These are phyloP conservation scores for Amblyraja radiata DNA, from an alignment of 2,797 vertebrate genomes.

Conservation along the genomic window DNA sequence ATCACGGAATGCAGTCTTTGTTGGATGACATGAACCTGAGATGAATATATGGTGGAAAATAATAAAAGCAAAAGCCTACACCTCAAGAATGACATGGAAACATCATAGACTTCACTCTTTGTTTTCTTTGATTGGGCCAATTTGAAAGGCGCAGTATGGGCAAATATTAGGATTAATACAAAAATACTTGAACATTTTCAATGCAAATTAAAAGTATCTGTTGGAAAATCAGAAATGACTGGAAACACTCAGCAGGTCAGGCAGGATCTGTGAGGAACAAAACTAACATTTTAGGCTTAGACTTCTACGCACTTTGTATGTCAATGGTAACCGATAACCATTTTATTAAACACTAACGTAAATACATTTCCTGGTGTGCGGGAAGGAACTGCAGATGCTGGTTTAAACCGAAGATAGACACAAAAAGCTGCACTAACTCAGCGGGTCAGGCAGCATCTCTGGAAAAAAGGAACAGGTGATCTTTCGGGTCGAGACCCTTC, in stretches of 20 bases:
- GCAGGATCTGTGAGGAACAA: no score
- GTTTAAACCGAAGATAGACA: no score
- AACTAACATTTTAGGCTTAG: not conserved
- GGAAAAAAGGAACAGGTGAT: no score
- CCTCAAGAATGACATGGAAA: not conserved
- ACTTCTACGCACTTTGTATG: not conserved
- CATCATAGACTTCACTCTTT: not conserved
- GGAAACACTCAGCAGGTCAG: no score
- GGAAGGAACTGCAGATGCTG: no score
- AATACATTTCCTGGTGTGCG: no score
- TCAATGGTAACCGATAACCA: not conserved
- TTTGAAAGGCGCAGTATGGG: not conserved
- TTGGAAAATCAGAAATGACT: no score
- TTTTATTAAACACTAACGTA: not conserved
- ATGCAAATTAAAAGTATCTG: no score
- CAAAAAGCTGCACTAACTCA: no score
- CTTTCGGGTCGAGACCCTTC: no score
- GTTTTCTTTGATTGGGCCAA: not conserved
- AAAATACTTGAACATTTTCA: not conserved
- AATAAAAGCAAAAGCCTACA: not conserved
- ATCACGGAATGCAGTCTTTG: not conserved
- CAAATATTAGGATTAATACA: not conserved
- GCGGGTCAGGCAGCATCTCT: no score
- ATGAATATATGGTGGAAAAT: not conserved
- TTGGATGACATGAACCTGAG: not conserved